Conservation (phyloP, 2,888 invertebrate species). For the Epistrophe grossulariae region DNA sequence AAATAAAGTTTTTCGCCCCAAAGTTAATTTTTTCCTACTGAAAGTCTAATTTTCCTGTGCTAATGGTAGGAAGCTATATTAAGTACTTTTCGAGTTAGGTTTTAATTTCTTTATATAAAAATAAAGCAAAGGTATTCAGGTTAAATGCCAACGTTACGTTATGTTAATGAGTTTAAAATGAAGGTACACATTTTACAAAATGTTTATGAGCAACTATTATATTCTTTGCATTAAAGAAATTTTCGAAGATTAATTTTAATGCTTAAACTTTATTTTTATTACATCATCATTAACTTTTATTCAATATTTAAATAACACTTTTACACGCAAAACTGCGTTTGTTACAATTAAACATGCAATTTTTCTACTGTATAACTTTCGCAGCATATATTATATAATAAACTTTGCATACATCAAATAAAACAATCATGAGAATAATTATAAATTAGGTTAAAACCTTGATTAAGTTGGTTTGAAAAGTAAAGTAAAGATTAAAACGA, state of each 20-base stretch:
- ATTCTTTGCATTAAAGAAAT: neutral
- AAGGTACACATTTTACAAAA: too few relatives aligned
- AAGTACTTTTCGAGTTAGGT: too few relatives aligned
- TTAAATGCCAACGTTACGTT: too few relatives aligned
- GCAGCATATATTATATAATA: neutral
- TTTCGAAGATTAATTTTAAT: neutral
- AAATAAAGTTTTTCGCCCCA: too few relatives aligned
- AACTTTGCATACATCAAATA: neutral
- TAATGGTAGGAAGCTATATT: too few relatives aligned
- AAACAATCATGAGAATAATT: neutral
- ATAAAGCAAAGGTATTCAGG: too few relatives aligned
- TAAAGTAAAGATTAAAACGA: neutral
- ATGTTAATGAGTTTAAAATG: too few relatives aligned
- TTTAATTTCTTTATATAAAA: too few relatives aligned
- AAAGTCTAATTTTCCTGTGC: too few relatives aligned
- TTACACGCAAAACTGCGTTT: constrained; percentile 29
- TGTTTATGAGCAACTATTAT: neutral
- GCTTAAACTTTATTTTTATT: neutral
- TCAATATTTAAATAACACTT: neutral
- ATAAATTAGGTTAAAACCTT: constrained; percentile 1
- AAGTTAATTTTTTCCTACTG: too few relatives aligned
- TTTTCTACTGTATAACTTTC: neutral
- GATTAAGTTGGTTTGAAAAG: neutral
- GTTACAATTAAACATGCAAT: constrained; percentile 17
- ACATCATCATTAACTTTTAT: neutral